phyloP scores from a whole-genome alignment of 1,140 invertebrate species.

The Drosophila pandora region DNA sequence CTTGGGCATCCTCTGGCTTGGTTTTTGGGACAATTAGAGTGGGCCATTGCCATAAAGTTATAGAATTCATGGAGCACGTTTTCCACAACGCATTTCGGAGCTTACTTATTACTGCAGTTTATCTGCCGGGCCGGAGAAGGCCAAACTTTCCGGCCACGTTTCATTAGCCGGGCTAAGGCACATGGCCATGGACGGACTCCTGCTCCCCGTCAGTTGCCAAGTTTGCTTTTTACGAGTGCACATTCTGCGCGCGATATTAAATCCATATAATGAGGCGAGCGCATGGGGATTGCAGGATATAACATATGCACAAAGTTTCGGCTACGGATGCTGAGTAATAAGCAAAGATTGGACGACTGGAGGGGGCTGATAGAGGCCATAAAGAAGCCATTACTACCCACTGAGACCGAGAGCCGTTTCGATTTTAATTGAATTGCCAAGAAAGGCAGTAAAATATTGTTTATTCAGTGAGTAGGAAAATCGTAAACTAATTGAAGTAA shows the following conservation, averaged over 20 bases:
- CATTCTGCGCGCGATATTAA: constrained; percentile 46
- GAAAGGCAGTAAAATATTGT: not conserved
- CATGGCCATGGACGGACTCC: not conserved
- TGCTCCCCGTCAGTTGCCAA: constrained; percentile 6
- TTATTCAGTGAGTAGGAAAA: not conserved
- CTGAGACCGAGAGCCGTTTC: too few relatives aligned
- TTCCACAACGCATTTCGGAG: constrained; percentile 56
- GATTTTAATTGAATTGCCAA: not conserved
- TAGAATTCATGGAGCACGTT: constrained; percentile 73
- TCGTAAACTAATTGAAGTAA: not conserved
- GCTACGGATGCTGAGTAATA: constrained; percentile 9
- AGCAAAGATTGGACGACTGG: constrained; percentile 2
- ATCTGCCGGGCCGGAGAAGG: constrained; percentile 15
- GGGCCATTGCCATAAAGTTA: constrained; percentile 76
- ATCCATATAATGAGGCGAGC: constrained; percentile 20
- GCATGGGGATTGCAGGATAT: constrained; percentile 7
- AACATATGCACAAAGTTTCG: not conserved
- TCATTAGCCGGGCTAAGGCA: constrained; percentile 63
- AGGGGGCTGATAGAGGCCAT: constrained; percentile 16
- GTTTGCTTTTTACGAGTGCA: constrained; percentile 42
- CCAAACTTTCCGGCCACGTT: constrained; percentile 56
- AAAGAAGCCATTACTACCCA: constrained; percentile 8
- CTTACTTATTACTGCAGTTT: constrained; percentile 76
- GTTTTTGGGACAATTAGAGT: constrained; percentile 70
- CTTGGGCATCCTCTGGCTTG: constrained; percentile 19